Conservation (phyloP, 2,113 vertebrate genomes). For the Pachycephala philippinensis region DNA sequence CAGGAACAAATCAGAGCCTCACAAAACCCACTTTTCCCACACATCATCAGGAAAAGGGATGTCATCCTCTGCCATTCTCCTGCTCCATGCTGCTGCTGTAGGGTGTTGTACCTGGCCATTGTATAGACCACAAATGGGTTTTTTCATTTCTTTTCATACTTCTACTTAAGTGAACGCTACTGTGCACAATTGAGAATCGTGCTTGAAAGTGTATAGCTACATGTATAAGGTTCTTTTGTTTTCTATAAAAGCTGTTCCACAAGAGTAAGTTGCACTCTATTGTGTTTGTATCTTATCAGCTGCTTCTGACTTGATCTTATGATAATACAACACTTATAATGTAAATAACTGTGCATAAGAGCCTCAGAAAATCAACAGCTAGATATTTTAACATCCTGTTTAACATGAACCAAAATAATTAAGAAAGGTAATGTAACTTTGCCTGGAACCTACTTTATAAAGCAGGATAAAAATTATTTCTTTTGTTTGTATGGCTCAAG, state of each 20-base stretch:
- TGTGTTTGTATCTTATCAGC: not conserved
- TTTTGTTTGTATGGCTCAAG: not conserved
- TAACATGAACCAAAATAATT: not conserved
- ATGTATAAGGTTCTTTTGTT: not conserved
- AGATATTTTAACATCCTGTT: not conserved
- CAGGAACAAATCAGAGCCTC: not conserved
- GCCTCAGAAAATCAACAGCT: not conserved
- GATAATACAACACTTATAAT: not conserved
- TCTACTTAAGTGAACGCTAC: accelerated
- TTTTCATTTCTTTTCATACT: not conserved
- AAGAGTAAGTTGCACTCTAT: not conserved
- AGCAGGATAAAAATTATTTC: not conserved
- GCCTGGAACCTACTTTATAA: not conserved
- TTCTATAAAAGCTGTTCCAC: not conserved
- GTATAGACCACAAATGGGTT: not conserved
- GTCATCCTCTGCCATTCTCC: not conserved
- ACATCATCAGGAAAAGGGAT: not conserved
- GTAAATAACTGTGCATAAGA: not conserved
- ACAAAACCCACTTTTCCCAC: not conserved
- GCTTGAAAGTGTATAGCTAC: not conserved
- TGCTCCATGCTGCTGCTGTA: not conserved
- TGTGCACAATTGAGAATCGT: accelerated
- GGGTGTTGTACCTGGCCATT: not conserved
- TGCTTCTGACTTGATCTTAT: not conserved
- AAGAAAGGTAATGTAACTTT: not conserved